Conservation (phyloP, 2,888 invertebrate genomes). For the Crocallis elinguaria region DNA sequence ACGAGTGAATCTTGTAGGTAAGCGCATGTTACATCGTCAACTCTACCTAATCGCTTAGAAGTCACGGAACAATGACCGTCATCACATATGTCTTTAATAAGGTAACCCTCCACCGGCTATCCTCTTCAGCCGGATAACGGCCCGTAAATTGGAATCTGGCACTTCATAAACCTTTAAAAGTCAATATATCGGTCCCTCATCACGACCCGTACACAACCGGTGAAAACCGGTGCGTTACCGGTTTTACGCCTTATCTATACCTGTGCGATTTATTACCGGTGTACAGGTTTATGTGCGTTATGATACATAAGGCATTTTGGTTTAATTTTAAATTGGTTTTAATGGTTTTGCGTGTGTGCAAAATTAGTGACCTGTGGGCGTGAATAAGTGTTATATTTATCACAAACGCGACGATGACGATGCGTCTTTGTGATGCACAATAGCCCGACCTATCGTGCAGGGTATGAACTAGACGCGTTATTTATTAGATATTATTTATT, state of each 20-base stretch:
- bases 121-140: conserved; percentile 14
- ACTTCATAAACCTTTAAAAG: conserved; percentile 72
- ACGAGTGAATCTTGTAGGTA: no score
- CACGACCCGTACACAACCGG: conserved; percentile 48
- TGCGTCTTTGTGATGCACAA: no score
- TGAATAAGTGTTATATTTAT: no score
- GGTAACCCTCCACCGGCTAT: not conserved
- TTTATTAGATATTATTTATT: no score
- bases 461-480: no score
- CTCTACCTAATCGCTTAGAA: no score
- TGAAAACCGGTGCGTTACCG: conserved; percentile 46
- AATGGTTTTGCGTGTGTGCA: no score
- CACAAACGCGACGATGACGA: no score
- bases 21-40: no score
- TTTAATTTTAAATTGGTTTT: not conserved
- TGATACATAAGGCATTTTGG: not conserved
- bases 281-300: conserved; percentile 17
- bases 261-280: conserved; percentile 27
- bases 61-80: not conserved
- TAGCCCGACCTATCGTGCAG: no score
- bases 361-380: no score
- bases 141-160: conserved; percentile 67
- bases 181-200: conserved; percentile 71
- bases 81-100: no score
- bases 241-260: conserved; percentile 41